Evolutionary conservation across 2,113 vertebrate genomes (phyloP).

Genomic region (Embiotoca jacksoni): DNA sequence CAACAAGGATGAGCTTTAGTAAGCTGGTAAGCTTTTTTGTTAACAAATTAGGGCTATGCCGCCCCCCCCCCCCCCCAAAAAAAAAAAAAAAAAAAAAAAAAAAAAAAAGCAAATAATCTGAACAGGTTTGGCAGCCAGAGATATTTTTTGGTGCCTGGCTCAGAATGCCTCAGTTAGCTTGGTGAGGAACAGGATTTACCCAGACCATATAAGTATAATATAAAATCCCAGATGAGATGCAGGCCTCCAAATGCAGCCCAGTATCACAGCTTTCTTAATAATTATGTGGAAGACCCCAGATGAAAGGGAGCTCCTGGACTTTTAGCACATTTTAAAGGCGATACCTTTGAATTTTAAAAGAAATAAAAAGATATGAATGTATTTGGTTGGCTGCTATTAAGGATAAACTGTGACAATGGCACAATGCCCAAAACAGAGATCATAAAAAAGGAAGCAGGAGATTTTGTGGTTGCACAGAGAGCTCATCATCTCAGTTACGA

Average conservation of each 20-base stretch:
- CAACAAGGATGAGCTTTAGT: slow-evolving; percentile 58
- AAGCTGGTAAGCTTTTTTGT: slow-evolving; percentile 67
- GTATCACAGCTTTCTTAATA: slow-evolving; percentile 71
- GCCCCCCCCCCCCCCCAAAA: background rate
- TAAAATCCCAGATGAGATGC: slow-evolving; percentile 69
- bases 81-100: slow-evolving; percentile 51
- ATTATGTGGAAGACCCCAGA: slow-evolving; percentile 69
- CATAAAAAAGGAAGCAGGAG: slow-evolving; percentile 26
- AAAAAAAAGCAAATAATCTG: slow-evolving; percentile 66
- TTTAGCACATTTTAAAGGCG: slow-evolving; percentile 64
- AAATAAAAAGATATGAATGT: slow-evolving; percentile 58
- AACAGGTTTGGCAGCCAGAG: slow-evolving; percentile 45
- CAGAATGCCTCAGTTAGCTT: slow-evolving; percentile 58
- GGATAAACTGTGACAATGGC: slow-evolving; percentile 51
- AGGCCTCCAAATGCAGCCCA: slow-evolving; percentile 54
- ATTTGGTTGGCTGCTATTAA: slow-evolving; percentile 49
- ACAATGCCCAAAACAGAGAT: slow-evolving; percentile 48
- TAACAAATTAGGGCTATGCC: slow-evolving; percentile 69
- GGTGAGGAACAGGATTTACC: slow-evolving; percentile 73
- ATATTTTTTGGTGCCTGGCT: slow-evolving; percentile 60
- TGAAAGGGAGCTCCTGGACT: slow-evolving; percentile 73
- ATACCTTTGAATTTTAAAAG: slow-evolving; percentile 68
- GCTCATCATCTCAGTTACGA: slow-evolving; percentile 44
- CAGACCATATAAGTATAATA: slow-evolving; percentile 41
- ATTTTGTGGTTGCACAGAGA: slow-evolving; percentile 19